A percentile compares a stretch with the other conserved stretches of the same genome.
These are phyloP conservation scores for Syncerus caffer DNA, from an alignment of 2,797 vertebrate species.

Conservation along the genomic window DNA sequence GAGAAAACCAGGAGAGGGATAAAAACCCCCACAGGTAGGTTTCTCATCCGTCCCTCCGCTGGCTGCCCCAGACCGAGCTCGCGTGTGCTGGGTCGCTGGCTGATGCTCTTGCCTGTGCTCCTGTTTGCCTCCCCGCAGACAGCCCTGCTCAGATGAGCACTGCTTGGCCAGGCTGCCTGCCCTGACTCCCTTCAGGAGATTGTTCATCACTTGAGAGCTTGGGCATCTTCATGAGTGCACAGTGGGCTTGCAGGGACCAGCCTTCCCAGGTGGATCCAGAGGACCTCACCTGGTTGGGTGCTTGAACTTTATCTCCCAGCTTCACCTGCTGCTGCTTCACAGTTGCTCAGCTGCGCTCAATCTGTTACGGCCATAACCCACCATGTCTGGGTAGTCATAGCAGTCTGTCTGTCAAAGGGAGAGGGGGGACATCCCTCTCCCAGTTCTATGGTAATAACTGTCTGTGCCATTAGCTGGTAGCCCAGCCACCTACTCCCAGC, in stretches of 20 bases:
- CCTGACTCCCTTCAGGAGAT: background rate
- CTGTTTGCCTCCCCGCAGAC: accelerated
- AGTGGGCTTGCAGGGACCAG: accelerated
- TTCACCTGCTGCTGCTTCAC: background rate
- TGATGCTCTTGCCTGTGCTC: background rate
- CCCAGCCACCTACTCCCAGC: background rate
- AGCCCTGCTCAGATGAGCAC: too few relatives aligned
- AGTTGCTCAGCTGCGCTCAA: background rate
- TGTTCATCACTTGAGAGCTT: background rate
- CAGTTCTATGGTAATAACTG: too few relatives aligned
- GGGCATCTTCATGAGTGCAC: accelerated
- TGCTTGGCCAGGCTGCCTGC: background rate
- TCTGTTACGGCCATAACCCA: background rate
- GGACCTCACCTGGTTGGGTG: background rate
- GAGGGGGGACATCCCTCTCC: background rate
- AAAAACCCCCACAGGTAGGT: background rate
- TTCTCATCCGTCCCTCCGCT: accelerated
- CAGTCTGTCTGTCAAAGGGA: background rate
- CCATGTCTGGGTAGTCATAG: background rate
- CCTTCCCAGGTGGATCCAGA: background rate
- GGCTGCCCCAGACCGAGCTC: accelerated
- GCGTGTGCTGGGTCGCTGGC: accelerated
- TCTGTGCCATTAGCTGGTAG: background rate
- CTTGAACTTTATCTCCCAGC: background rate
- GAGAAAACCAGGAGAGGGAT: background rate